These are phyloP conservation scores for Cyrtodaria siliqua DNA, from an alignment of 2,888 invertebrate genomes.

Conservation along the genomic window DNA sequence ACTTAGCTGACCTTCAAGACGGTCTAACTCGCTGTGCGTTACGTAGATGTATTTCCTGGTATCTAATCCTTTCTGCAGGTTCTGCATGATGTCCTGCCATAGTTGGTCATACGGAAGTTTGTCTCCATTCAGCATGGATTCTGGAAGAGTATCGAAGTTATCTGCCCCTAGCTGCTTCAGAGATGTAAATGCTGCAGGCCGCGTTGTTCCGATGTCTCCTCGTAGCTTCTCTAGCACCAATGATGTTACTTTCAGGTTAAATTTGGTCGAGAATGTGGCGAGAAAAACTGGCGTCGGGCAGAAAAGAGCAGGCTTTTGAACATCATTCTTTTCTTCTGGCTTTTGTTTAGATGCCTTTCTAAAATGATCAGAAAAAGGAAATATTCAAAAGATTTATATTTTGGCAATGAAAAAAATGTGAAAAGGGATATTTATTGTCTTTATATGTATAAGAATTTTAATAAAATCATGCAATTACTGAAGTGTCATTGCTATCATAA, in stretches of 20 bases:
- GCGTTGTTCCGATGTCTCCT: conserved; percentile 47
- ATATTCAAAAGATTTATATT: too few relatives aligned
- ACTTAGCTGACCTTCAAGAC: conserved; percentile 68
- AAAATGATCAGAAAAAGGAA: too few relatives aligned
- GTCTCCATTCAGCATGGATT: conserved; percentile 47
- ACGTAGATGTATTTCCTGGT: conserved; percentile 72
- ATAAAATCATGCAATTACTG: too few relatives aligned
- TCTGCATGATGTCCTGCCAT: conserved; percentile 79
- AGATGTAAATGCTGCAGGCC: conserved; percentile 36
- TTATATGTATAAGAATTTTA: too few relatives aligned
- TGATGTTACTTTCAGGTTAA: conserved; percentile 61
- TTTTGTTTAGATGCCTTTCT: not conserved
- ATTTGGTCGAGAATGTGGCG: conserved; percentile 63
- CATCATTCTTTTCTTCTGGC: not conserved
- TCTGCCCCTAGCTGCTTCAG: conserved; percentile 46
- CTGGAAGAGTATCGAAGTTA: conserved; percentile 33
- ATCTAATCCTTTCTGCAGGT: conserved; percentile 73
- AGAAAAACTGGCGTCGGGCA: conserved; percentile 13
- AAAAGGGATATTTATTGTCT: too few relatives aligned
- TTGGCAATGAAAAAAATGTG: too few relatives aligned
- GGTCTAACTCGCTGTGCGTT: conserved; percentile 75
- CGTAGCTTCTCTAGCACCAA: conserved; percentile 52
- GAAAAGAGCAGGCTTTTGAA: not conserved
- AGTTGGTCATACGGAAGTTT: conserved; percentile 73
- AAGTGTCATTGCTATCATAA: too few relatives aligned